Evolutionary conservation across 1,140 invertebrate species (phyloP).

Genomic region (Neuroterus valhalla): DNA sequence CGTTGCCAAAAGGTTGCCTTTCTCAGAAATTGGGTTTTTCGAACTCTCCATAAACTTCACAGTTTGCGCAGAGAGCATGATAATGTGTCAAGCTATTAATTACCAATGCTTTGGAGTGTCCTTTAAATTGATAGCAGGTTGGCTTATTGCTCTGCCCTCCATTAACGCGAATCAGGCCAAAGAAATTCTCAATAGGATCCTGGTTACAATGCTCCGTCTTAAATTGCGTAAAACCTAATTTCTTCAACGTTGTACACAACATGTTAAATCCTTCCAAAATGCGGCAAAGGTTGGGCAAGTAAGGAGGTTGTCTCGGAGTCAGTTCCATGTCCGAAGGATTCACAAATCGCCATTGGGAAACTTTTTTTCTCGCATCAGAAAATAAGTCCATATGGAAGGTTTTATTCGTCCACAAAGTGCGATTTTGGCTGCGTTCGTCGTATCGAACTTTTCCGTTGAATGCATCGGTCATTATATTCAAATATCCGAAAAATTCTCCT

Average conservation of each 20-base stretch:
- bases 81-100: too few relatives aligned
- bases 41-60: too few relatives aligned
- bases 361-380: not conserved
- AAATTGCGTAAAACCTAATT: not conserved
- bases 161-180: not conserved
- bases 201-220: not conserved
- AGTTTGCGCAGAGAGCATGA: too few relatives aligned
- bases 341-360: not conserved
- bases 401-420: not conserved
- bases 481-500: not conserved
- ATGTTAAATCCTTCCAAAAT: not conserved
- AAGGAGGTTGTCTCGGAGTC: not conserved
- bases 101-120: not conserved
- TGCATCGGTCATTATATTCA: not conserved
- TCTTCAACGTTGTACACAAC: not conserved
- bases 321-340: not conserved
- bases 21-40: too few relatives aligned
- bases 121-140: not conserved
- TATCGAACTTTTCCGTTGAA: too few relatives aligned
- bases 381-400: not conserved
- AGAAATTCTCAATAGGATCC: slow-evolving; percentile 20
- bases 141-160: not conserved
- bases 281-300: not conserved
- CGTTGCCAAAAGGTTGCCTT: too few relatives aligned
- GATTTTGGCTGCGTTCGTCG: not conserved